A percentile compares a stretch with the other conserved stretches of the same genome.
Conservation (phyloP, 2,888 invertebrate genomes). For the Sialis fuliginosa region DNA sequence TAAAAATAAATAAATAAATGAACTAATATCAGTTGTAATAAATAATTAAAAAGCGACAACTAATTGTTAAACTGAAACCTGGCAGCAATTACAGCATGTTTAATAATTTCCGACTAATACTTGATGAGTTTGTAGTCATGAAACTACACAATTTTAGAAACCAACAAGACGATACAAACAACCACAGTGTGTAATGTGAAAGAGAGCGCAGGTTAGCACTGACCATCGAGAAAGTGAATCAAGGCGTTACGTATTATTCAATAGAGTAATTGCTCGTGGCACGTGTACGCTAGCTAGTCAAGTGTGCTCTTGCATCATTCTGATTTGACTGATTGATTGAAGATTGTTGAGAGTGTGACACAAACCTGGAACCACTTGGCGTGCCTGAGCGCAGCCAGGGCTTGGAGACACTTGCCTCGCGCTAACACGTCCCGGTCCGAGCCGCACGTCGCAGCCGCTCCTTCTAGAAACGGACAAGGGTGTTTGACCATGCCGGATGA, state of each 20-base stretch:
- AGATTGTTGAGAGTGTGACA: slow-evolving; percentile 24
- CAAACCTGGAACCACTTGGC: slow-evolving; percentile 99
- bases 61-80: too few relatives aligned
- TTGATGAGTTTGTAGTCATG: too few relatives aligned
- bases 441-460: slow-evolving; percentile 44
- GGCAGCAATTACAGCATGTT: too few relatives aligned
- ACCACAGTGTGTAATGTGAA: not conserved
- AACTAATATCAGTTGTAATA: not conserved
- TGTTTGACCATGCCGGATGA: slow-evolving; percentile 47
- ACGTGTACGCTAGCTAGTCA: slow-evolving; percentile 2
- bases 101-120: too few relatives aligned
- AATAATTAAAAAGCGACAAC: too few relatives aligned
- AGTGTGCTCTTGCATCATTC: not conserved
- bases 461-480: slow-evolving; percentile 36
- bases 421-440: slow-evolving; percentile 83
- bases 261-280: slow-evolving; percentile 3
- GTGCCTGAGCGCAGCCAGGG: slow-evolving; percentile 99
- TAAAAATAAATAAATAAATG: too few relatives aligned
- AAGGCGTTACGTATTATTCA: not conserved
- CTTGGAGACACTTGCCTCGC: slow-evolving; percentile 98
- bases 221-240: slow-evolving; percentile 1
- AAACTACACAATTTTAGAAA: not conserved
- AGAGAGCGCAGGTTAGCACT: slow-evolving; percentile 4
- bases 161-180: not conserved
- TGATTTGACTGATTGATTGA: not conserved